Conservation (phyloP, 2,797 vertebrate genomes). For the Clarias fuscus region DNA sequence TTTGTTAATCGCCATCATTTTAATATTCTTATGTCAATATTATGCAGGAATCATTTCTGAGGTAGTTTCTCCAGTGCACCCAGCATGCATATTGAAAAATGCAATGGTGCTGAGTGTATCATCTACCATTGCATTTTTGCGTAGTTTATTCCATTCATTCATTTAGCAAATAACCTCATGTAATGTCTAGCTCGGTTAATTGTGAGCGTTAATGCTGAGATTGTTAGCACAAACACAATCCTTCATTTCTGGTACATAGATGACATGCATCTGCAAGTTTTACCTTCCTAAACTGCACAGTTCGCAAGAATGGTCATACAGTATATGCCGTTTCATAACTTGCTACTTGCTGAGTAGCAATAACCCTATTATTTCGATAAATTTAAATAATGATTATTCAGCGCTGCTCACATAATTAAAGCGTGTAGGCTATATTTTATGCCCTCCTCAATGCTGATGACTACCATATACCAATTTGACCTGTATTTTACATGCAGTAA, state of each 20-base stretch:
- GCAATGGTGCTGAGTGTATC: conserved; percentile 14
- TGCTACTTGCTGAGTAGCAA: neutral
- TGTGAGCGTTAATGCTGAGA: conserved; percentile 28
- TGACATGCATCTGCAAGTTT: conserved; percentile 34
- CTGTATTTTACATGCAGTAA: neutral
- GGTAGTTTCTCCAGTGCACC: neutral
- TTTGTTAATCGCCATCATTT: too few species aligned
- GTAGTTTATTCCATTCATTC: neutral
- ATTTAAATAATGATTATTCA: conserved; percentile 32
- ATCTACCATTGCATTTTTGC: neutral
- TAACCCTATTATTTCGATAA: conserved; percentile 31
- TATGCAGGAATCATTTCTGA: neutral
- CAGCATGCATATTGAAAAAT: neutral
- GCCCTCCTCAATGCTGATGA: neutral
- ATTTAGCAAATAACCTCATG: conserved; percentile 1
- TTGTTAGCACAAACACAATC: conserved; percentile 63
- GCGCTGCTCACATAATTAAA: conserved; percentile 23
- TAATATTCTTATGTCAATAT: too few species aligned
- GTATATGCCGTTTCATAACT: conserved; percentile 3
- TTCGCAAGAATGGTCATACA: conserved; percentile 16
- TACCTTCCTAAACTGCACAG: neutral
- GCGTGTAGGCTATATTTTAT: conserved; percentile 10
- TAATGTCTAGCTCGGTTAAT: conserved; percentile 17
- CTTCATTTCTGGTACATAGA: conserved; percentile 36
- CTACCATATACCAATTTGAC: neutral